Base-by-base conservation (phyloP, 2,797 vertebrate genomes). In the Sciurus vulgaris region DNA sequence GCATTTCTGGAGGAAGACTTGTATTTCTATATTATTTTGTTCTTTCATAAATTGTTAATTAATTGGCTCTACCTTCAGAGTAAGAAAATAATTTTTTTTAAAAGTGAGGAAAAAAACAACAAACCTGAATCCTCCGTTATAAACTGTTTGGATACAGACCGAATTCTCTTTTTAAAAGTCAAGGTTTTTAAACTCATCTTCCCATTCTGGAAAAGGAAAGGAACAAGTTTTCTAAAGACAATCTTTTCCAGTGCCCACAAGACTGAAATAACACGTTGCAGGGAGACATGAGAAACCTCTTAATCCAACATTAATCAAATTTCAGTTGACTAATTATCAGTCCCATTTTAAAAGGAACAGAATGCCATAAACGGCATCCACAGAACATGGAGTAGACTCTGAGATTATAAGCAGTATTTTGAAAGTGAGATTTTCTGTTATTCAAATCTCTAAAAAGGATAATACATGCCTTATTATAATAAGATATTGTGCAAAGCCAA, bases 301-400 rank as follows among this genome's bases (percentile, higher is more conserved):
- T 97, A 95, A 92, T 96, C 86, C 94, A 98, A 86, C 83, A 86
- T 94, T 97, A 97, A 94, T 97, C 97, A 97, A 97, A 97, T 97
- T 96, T 97, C 88, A 95, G 92, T 96, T 97, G 91, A 87, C 95
- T 97, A 93, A 86, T 95, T 92, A 95, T 96, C 26, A 1, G 61
- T 70, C 79, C 83, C 86, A 82, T 96, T 97, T 96, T 91, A 89
- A 93, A 97, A 96, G 87, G 94, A 82, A 81, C 5, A 10, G 0
- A 5, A 89, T 69, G 85, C 83, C 74, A 11, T 92, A 81, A 93
- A 86, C 92, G 90, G 93, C 92, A 94, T 96, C 95, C 83, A 1
- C 54, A 92, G 87, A 95, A 97, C 91, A 85, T 93, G 86, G 89
- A 91, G 69, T 92, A 51, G 92, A 73, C 87, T 92, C 85, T 93